Percentiles rank a stretch among this genome's conserved stretches.
phyloP scores from a whole-genome alignment of 2,113 vertebrate species.

The Microcebus ravelobensis region DNA sequence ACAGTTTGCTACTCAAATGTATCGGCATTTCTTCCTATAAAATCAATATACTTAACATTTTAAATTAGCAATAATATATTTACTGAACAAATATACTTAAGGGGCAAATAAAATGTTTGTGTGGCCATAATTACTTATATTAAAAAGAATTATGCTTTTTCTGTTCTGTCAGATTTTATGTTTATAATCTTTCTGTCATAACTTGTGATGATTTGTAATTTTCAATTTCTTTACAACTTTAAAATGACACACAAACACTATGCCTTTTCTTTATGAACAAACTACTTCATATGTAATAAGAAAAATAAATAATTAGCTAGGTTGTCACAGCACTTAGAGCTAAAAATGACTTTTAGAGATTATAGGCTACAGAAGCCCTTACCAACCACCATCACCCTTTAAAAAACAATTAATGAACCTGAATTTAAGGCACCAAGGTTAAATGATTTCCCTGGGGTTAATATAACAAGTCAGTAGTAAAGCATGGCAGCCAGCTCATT shows the following conservation, averaged over 20 bases:
- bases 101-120: neutral
- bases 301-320: slow-evolving; percentile 73
- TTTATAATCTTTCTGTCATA: slow-evolving; percentile 57
- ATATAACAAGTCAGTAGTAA: neutral
- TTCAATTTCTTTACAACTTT: slow-evolving; percentile 29
- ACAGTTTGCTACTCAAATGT: slow-evolving; percentile 20
- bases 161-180: slow-evolving; percentile 14
- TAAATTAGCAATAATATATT: slow-evolving; percentile 15
- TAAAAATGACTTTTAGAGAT: slow-evolving; percentile 12
- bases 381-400: neutral
- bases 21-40: slow-evolving; percentile 62
- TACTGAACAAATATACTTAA: neutral
- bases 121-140: neutral
- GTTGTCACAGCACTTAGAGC: slow-evolving; percentile 51
- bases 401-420: slow-evolving; percentile 9
- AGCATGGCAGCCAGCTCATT: neutral
- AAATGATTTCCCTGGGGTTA: neutral
- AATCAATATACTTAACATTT: slow-evolving; percentile 14
- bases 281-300: slow-evolving; percentile 62
- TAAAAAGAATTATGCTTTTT: neutral
- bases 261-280: slow-evolving; percentile 72
- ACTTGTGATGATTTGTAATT: slow-evolving; percentile 56
- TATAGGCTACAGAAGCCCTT: neutral
- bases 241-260: slow-evolving; percentile 65
- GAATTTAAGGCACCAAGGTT: slow-evolving; percentile 57